Base-by-base conservation (phyloP, 2,113 vertebrate genomes). In the Sinocyclocheilus anophthalmus region DNA sequence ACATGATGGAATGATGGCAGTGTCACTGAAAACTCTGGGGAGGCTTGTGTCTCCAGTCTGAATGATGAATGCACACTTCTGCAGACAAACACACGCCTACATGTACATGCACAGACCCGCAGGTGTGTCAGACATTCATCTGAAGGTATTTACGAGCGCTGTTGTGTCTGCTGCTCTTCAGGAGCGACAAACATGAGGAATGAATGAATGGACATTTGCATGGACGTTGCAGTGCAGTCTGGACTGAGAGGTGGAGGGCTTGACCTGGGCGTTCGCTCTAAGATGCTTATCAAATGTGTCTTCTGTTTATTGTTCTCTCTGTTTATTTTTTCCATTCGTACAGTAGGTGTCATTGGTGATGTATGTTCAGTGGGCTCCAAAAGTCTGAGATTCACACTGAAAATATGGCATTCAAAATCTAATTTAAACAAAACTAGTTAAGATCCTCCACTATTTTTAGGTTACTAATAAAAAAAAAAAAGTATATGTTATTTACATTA, bases 21-120 rank as follows among this genome's bases (percentile, higher is more conserved):
- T 16, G 65, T 24, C 12, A 14, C 24, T 69, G 26, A 69, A 33
- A 69, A 69, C 13, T 26, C 22, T 67, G 55, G 63, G 9, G 12
- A 67, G 63, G 63, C 63, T 26, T 16, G 65, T 30, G 26, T 69
- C 24, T 69, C 37, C 33, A 73, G 8, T 42, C 9, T 42, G 16
- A 73, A 42, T 42, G 70, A 73, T 73, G 37, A 73, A 42, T 73
- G 7, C 4, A 67, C 24, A 14, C 33, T n/a, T 39, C 65, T 30
- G 11, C 20, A 16, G 50, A 18, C 57, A 55, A 72, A 72, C 14
- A 16, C 0, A 82, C 55, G 45, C 45, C 72, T 24, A 22, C 13
- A 50, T 24, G 22, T 9, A 70, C 45, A 33, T 72, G 81, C 63
- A 70, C 65, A 72, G 81, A 55, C 81, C 24, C 8, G 77, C 77